These are phyloP conservation scores for Heliconius charithonia DNA, from an alignment of 2,888 invertebrate genomes.

Conservation along the genomic window DNA sequence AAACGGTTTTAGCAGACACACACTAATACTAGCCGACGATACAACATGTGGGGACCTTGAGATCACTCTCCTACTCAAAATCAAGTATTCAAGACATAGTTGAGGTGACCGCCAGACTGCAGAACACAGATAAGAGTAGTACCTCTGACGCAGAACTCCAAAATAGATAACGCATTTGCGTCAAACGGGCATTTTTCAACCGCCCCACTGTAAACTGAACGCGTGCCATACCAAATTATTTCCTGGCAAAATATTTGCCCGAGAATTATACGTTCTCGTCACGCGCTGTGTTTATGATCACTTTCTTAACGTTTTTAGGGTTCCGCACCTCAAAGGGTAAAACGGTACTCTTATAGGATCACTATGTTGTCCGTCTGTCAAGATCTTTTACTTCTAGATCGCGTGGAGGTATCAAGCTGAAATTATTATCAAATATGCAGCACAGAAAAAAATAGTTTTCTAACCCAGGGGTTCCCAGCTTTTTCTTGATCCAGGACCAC, in stretches of 20 bases:
- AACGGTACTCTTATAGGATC: too few species aligned
- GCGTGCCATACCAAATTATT: slow-evolving; percentile 72
- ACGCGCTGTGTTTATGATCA: slow-evolving; percentile 64
- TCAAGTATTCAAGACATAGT: slow-evolving; percentile 55
- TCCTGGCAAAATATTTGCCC: slow-evolving; percentile 76
- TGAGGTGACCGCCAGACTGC: slow-evolving; percentile 76
- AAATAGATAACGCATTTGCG: slow-evolving; percentile 84
- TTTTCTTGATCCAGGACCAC: too few species aligned
- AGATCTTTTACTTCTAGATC: too few species aligned
- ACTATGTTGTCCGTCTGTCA: too few species aligned
- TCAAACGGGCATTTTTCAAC: slow-evolving; percentile 81
- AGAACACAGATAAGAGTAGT: slow-evolving; percentile 73
- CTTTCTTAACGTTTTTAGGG: slow-evolving; percentile 56
- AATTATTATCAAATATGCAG: too few species aligned
- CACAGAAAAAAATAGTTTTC: too few species aligned
- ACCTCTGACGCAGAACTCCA: slow-evolving; percentile 79
- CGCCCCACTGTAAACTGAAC: slow-evolving; percentile 71
- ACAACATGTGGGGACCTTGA: slow-evolving; percentile 5
- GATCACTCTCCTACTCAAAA: slow-evolving; percentile 45
- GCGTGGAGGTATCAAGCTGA: too few species aligned
- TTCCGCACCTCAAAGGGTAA: too few species aligned
- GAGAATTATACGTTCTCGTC: slow-evolving; percentile 63
- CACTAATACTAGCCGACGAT: too few species aligned
- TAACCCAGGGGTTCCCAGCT: too few species aligned
- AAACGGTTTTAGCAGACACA: too few species aligned